Evolutionary conservation across 2,888 invertebrate genomes (phyloP).

Genomic region (Chrysotoxum bicinctum): DNA sequence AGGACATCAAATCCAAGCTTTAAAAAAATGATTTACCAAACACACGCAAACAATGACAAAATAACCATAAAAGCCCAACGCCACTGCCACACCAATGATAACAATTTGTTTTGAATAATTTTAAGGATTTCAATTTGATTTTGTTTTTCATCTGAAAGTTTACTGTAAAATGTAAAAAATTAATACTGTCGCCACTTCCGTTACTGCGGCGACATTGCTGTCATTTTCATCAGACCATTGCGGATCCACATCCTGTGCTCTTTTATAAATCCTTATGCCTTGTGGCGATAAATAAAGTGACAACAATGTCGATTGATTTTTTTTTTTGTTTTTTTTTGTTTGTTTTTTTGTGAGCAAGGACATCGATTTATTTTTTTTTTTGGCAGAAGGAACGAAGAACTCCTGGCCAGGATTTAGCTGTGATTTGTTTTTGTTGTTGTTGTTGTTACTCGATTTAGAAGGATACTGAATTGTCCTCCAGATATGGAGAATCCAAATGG

Average conservation of each 20-base stretch:
- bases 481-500: slow-evolving; percentile 39
- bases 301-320: slow-evolving; percentile 23
- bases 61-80: slow-evolving; percentile 45
- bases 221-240: slow-evolving; percentile 31
- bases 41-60: slow-evolving; percentile 44
- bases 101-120: slow-evolving; percentile 18
- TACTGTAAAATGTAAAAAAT: slow-evolving; percentile 17
- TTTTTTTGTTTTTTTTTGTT: background rate
- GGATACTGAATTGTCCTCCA: slow-evolving; percentile 21
- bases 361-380: slow-evolving; percentile 22
- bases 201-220: slow-evolving; percentile 30
- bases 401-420: slow-evolving; percentile 10
- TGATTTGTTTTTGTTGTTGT: background rate
- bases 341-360: slow-evolving; percentile 3
- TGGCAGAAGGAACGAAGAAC: slow-evolving; percentile 3
- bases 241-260: slow-evolving; percentile 8
- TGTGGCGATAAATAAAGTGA: slow-evolving; percentile 16
- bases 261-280: slow-evolving; percentile 21
- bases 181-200: background rate
- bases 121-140: background rate
- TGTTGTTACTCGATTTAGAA: slow-evolving; percentile 21
- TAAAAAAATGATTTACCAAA: slow-evolving; percentile 42
- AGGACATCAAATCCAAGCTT: slow-evolving; percentile 11
- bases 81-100: slow-evolving; percentile 8
- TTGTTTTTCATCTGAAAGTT: background rate